Percentiles rank a stretch among this genome's conserved stretches.
These are phyloP conservation scores for Lates calcarifer DNA, from an alignment of 2,113 vertebrate genomes.

Conservation along the genomic window DNA sequence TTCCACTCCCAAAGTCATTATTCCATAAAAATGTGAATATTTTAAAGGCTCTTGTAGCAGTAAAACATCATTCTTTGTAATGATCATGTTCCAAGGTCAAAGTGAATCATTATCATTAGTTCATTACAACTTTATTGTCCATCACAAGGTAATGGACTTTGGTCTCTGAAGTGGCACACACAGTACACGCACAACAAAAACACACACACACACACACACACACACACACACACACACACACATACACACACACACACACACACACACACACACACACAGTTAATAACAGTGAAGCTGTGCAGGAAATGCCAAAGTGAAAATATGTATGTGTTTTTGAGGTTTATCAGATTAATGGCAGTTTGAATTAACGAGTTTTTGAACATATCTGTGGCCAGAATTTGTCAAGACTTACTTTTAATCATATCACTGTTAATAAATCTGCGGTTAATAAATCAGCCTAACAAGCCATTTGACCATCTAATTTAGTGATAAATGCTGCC, in stretches of 20 bases:
- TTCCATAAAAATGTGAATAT: too few relatives aligned
- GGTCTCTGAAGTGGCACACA: neutral
- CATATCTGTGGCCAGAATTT: neutral
- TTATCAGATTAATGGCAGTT: neutral
- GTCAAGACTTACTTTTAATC: neutral
- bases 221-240: too few relatives aligned
- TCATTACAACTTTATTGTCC: neutral
- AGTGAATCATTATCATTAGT: neutral
- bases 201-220: neutral
- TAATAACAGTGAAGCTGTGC: too few relatives aligned
- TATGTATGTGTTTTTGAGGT: neutral
- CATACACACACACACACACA: too few relatives aligned
- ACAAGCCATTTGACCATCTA: neutral
- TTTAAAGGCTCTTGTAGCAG: neutral
- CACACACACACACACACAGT: too few relatives aligned
- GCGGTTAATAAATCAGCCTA: too few relatives aligned
- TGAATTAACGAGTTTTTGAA: neutral
- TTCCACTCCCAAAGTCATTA: too few relatives aligned
- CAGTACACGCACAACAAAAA: neutral
- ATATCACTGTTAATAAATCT: neutral
- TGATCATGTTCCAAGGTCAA: neutral
- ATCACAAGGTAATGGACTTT: neutral
- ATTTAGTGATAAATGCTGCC: slow-evolving; percentile 2
- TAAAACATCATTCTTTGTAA: neutral
- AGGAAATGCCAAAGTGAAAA: neutral